Percentiles rank a stretch among this genome's conserved stretches.
Evolutionary conservation across 92 coral and sea anemone species (phyloP).

Genomic region (Zoanthus sansibaricus): DNA sequence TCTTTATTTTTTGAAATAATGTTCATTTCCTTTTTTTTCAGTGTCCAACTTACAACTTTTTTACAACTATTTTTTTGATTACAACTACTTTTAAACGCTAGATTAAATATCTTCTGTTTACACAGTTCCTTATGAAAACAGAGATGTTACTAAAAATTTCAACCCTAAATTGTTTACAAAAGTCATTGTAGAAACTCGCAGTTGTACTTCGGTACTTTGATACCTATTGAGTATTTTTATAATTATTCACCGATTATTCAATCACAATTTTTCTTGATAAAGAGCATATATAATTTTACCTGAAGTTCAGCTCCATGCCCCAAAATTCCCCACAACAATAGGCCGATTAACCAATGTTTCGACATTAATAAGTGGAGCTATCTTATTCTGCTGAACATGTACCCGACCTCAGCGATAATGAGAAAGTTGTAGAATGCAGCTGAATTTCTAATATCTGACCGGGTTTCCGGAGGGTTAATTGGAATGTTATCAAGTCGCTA

Average conservation of each 20-base stretch:
- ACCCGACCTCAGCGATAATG: neutral
- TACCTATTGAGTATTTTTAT: neutral
- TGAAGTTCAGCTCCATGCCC: neutral
- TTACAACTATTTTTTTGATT: too few species aligned
- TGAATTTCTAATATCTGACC: neutral
- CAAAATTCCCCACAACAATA: neutral
- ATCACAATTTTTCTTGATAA: neutral
- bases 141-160: too few species aligned
- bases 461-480: slow-evolving; percentile 33
- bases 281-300: slow-evolving; percentile 7
- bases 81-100: too few species aligned
- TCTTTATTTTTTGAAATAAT: too few species aligned
- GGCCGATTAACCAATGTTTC: neutral
- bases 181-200: too few species aligned
- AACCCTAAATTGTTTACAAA: too few species aligned
- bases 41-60: too few species aligned
- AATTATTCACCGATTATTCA: too few species aligned
- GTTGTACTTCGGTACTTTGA: too few species aligned
- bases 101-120: too few species aligned
- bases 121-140: too few species aligned
- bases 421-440: neutral
- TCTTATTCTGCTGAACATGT: neutral
- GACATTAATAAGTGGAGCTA: neutral
- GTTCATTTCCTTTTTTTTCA: too few species aligned
- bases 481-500: slow-evolving; percentile 40